Evolutionary conservation across 2,888 invertebrate genomes (phyloP), one percentile per base, ranked within the genome.

Genomic region (Drosophila eohydei): DNA sequence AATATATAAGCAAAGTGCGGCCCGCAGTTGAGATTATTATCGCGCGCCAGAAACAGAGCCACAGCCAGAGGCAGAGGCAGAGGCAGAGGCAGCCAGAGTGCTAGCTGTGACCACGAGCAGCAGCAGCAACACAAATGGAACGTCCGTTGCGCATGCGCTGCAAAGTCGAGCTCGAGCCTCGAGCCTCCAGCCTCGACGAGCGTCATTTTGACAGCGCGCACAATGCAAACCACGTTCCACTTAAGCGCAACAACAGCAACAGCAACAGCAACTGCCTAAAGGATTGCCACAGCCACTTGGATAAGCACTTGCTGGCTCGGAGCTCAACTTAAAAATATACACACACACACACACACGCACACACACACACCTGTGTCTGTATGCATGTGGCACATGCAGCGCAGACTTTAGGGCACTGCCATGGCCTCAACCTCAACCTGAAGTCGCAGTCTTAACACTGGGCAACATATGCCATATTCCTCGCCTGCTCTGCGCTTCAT

Each of bases 151-250:
- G 81, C 83, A 78, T 80, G 81, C 75, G 85, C 78, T 78, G 81
- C 77, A 64, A 63, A 75, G 75, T 74, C 71, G 75, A 68, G 67
- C 57, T 38, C 40, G 62, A 40, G 75, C 21, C 60, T 58, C 68
- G 71, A 80, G 78, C 65, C 60, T 58, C 68, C 67, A 80, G 78
- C 65, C 66, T 59, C 76, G 88, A 83, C 70, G 85, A 83, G 90
- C 91, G 89, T 91, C 90, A 91, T 90, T 91, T 91, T 91, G 91
- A 90, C 90, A 91, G 90, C 87, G 78, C 78, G 83, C 84, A 89
- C 89, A 89, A 83, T 88, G 84, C 82, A 89, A 88, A 89, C 86
- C 86, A 83, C 88, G 80, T 90, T 87, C 88, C 89, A 87, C 91
- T 88, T 88, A 82, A 83, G 80, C 71, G 57, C 79, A 83, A 72